Conservation (phyloP, 1,140 invertebrate species). For the Dryas iulia region DNA sequence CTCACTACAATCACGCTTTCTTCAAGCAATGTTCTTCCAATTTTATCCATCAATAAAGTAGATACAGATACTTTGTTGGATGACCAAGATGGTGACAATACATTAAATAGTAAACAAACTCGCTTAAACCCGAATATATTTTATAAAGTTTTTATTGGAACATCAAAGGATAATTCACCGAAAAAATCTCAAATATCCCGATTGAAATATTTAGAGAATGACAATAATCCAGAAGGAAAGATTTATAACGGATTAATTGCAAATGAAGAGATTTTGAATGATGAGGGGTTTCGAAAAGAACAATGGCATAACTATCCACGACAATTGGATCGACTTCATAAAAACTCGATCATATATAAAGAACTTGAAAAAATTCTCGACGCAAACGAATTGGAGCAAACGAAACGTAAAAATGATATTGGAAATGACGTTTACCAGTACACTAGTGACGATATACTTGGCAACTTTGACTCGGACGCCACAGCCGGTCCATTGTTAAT, state of each 20-base stretch:
- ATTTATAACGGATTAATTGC: slow-evolving; percentile 36
- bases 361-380: slow-evolving; percentile 28
- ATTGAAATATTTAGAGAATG: slow-evolving; percentile 31
- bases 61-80: slow-evolving; percentile 46
- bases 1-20: slow-evolving; percentile 59
- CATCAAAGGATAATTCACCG: slow-evolving; percentile 26
- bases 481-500: slow-evolving; percentile 58
- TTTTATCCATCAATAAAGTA: slow-evolving; percentile 49
- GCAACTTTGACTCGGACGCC: slow-evolving; percentile 26
- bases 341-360: slow-evolving; percentile 36
- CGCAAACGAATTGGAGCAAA: slow-evolving; percentile 18
- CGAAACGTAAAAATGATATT: slow-evolving; percentile 29
- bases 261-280: slow-evolving; percentile 51
- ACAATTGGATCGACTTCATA: slow-evolving; percentile 66
- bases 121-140: slow-evolving; percentile 52
- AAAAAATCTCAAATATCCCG: slow-evolving; percentile 38
- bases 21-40: slow-evolving; percentile 67
- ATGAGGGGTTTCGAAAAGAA: slow-evolving; percentile 61
- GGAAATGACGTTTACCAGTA: slow-evolving; percentile 19
- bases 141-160: slow-evolving; percentile 49
- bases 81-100: slow-evolving; percentile 61
- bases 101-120: slow-evolving; percentile 51
- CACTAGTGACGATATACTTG: slow-evolving; percentile 21
- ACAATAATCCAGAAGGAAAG: slow-evolving; percentile 41
- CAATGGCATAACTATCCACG: slow-evolving; percentile 72